Evolutionary conservation across 92 coral and sea anemone species (phyloP).

Genomic region (Phymanthus crucifer): DNA sequence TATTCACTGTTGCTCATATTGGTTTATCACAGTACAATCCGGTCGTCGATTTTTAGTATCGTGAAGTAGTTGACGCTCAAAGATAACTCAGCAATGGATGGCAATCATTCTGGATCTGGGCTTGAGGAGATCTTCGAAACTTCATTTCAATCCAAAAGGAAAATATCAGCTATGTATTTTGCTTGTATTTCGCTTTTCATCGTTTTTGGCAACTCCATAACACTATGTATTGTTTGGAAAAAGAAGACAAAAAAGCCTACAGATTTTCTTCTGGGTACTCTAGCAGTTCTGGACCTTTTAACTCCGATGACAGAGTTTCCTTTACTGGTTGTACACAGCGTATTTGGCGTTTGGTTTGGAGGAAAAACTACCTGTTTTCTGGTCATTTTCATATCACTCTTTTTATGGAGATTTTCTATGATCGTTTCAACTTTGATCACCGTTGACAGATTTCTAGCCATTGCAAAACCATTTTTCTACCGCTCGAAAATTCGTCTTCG

Average conservation of each 20-base stretch:
- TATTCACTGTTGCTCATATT: neutral
- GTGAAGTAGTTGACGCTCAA: neutral
- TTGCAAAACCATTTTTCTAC: slow-evolving; percentile 63
- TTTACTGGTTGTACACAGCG: slow-evolving; percentile 31
- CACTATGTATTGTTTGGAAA: slow-evolving; percentile 51
- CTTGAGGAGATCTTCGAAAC: neutral
- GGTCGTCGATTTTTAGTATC: neutral
- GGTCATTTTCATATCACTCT: slow-evolving; percentile 41
- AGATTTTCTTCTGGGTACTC: slow-evolving; percentile 49
- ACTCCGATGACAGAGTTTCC: slow-evolving; percentile 53
- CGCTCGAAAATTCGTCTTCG: slow-evolving; percentile 58
- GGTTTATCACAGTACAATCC: neutral
- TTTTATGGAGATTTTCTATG: slow-evolving; percentile 60
- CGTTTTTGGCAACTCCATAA: slow-evolving; percentile 40
- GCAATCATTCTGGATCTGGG: neutral
- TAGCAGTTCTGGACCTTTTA: slow-evolving; percentile 48
- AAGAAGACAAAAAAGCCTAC: slow-evolving; percentile 59
- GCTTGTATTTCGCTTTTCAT: slow-evolving; percentile 44
- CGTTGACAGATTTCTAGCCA: slow-evolving; percentile 59
- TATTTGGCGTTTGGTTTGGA: slow-evolving; percentile 48
- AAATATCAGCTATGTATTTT: slow-evolving; percentile 57
- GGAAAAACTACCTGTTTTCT: slow-evolving; percentile 44
- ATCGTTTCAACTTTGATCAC: slow-evolving; percentile 49
- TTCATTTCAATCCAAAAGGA: slow-evolving; percentile 4
- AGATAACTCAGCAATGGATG: neutral